Evolutionary conservation across 2,797 vertebrate genomes (phyloP).

Genomic region (Siniperca undulata): DNA sequence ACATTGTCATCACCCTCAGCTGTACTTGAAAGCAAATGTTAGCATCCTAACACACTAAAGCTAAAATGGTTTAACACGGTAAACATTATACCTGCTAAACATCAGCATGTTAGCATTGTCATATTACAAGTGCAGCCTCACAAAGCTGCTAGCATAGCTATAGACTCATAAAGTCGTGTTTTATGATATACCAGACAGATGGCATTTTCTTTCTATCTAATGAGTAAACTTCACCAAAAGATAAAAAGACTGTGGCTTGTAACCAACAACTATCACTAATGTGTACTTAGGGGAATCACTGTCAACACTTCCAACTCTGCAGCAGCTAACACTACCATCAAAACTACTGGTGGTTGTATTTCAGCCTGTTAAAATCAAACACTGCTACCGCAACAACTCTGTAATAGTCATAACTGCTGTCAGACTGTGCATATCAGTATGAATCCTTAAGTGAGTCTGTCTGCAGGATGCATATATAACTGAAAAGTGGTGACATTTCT

Average conservation of each 20-base stretch:
- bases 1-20: not conserved
- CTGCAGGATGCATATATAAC: not conserved
- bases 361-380: not conserved
- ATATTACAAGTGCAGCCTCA: not conserved
- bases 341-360: not conserved
- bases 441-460: not conserved
- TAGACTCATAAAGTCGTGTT: not conserved
- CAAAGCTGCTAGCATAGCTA: not conserved
- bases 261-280: not conserved
- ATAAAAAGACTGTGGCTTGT: not conserved
- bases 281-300: not conserved
- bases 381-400: not conserved
- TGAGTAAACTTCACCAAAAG: not conserved
- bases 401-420: not conserved
- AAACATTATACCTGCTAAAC: not conserved
- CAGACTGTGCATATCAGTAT: not conserved
- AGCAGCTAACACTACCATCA: not conserved
- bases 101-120: not conserved
- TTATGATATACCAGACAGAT: not conserved
- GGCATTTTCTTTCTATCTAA: not conserved
- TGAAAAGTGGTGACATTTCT: not conserved
- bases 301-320: not conserved
- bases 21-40: not conserved
- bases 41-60: not conserved
- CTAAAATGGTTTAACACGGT: not conserved